These are phyloP conservation scores for Amblyteles armatorius DNA, from an alignment of 2,888 invertebrate genomes.

Conservation along the genomic window DNA sequence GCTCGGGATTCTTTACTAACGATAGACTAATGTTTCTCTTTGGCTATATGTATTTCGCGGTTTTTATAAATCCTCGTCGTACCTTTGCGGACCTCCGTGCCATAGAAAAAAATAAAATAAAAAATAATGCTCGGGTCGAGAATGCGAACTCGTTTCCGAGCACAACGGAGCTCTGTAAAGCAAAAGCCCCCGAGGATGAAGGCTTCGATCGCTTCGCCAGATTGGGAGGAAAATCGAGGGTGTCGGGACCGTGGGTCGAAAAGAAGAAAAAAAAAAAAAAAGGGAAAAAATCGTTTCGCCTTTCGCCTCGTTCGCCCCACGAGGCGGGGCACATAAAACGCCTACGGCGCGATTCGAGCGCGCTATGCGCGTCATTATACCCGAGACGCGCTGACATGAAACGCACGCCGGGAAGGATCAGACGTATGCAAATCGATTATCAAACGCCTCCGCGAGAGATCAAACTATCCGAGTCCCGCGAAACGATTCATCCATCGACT, in stretches of 20 bases:
- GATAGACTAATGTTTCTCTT: not conserved
- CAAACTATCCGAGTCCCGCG: not conserved
- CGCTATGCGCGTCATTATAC: slow-evolving; percentile 32
- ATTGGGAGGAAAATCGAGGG: slow-evolving; percentile 37
- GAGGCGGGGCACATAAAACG: slow-evolving; percentile 2
- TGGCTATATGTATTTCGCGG: not conserved
- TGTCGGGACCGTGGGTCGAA: not conserved
- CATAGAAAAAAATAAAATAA: not conserved
- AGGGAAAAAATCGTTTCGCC: slow-evolving; percentile 28
- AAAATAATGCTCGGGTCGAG: not conserved
- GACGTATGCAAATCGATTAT: slow-evolving; percentile 9
- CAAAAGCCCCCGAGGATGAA: not conserved
- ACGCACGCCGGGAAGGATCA: not conserved
- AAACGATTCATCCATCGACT: slow-evolving; percentile 4
- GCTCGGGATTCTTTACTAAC: not conserved
- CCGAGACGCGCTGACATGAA: slow-evolving; percentile 15
- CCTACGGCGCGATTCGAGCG: slow-evolving; percentile 2
- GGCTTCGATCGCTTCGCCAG: slow-evolving; percentile 6
- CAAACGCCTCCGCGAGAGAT: slow-evolving; percentile 1
- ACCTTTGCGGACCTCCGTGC: not conserved
- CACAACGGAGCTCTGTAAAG: not conserved
- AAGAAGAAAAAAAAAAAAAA: slow-evolving; percentile 14
- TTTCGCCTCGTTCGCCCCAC: slow-evolving; percentile 30
- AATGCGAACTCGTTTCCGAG: not conserved
- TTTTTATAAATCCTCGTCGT: not conserved